Base-by-base conservation (phyloP, 2,888 invertebrate species). In the Oegoconia quadripuncta region DNA sequence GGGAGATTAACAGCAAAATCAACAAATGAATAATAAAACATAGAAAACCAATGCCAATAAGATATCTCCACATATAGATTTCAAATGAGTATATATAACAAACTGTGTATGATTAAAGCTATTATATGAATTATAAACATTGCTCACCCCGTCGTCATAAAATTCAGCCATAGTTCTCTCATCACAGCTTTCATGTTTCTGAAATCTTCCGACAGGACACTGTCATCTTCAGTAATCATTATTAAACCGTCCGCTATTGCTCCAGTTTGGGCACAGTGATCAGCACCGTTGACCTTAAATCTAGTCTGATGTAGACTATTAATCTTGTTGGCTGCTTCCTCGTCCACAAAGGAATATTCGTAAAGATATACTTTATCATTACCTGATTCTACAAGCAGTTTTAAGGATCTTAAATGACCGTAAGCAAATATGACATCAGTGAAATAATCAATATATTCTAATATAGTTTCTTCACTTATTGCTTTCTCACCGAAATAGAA, bases 61-160 rank as follows among this genome's bases (percentile, higher is more conserved):
- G n/a, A n/a, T n/a, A n/a, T n/a, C n/a, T n/a, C n/a, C n/a, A n/a
- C n/a, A n/a, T n/a, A n/a, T n/a, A n/a, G n/a, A n/a, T n/a, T n/a
- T n/a, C n/a, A n/a, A n/a, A n/a, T n/a, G n/a, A n/a, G n/a, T n/a
- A n/a, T n/a, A n/a, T n/a, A n/a, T n/a, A n/a, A n/a, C n/a, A n/a
- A n/a, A n/a, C n/a, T n/a, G n/a, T n/a, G n/a, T n/a, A n/a, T n/a
- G n/a, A n/a, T n/a, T n/a, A n/a, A n/a, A n/a, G n/a, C n/a, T n/a
- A n/a, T n/a, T n/a, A n/a, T n/a, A n/a, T n/a, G n/a, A n/a, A n/a
- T n/a, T n/a, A n/a, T n/a, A n/a, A n/a, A n/a, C n/a, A n/a, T n/a
- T 16, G 39, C 64, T 55, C 46, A 73, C 73, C 71, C 66, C 4
- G 55, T 60, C 37, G 51, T 67, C 5, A 70, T 55, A 34, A 72